phyloP scores from a whole-genome alignment of 2,888 invertebrate species.

The Netelia inedita region DNA sequence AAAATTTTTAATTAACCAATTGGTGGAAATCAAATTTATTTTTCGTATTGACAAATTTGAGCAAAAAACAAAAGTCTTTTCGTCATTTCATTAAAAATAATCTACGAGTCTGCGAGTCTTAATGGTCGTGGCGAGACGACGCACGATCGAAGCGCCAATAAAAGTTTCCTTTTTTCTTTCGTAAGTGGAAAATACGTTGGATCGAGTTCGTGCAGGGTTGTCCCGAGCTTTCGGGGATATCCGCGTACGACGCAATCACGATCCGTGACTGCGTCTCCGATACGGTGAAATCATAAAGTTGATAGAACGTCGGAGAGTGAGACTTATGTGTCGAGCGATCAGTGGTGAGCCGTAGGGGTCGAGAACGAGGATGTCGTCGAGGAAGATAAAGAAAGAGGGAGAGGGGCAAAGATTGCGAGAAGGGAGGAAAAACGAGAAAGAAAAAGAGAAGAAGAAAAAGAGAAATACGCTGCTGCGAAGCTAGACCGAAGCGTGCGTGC shows the following conservation, averaged over 20 bases:
- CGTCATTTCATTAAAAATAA: too few relatives aligned
- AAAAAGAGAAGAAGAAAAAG: background rate
- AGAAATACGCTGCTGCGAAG: background rate
- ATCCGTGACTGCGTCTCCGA: background rate
- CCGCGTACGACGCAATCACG: conserved; percentile 9
- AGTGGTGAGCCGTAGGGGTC: background rate
- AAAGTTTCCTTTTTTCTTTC: too few relatives aligned
- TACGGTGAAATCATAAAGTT: conserved; percentile 22
- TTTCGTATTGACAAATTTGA: too few relatives aligned
- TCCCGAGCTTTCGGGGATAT: background rate
- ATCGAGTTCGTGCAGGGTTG: background rate
- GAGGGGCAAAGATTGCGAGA: too few relatives aligned
- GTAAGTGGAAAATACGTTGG: too few relatives aligned
- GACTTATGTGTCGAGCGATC: conserved; percentile 10
- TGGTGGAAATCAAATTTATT: too few relatives aligned
- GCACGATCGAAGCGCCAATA: too few relatives aligned
- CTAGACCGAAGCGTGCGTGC: conserved; percentile 12
- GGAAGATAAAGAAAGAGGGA: too few relatives aligned
- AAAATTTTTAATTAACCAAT: too few relatives aligned
- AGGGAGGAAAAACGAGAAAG: background rate
- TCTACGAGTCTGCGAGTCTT: too few relatives aligned
- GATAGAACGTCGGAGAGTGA: conserved; percentile 20
- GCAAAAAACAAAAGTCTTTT: too few relatives aligned
- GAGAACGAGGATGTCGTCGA: background rate
- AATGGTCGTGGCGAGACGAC: too few relatives aligned